Evolutionary conservation across 2,113 vertebrate genomes (phyloP).

Genomic region (Myocastor coypus): DNA sequence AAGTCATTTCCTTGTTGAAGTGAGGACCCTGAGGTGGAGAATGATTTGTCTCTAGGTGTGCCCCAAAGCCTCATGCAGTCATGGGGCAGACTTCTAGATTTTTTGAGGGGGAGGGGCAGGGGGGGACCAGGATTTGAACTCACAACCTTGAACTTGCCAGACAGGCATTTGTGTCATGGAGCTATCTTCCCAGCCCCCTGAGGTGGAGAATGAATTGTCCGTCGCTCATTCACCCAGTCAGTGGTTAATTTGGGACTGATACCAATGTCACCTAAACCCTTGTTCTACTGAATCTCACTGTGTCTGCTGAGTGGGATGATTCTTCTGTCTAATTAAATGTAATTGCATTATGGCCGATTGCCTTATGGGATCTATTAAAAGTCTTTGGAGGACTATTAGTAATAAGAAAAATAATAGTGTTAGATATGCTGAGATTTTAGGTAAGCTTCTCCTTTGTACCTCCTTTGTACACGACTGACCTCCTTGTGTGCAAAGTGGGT

Average conservation of each 20-base stretch:
- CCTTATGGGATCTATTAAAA: background rate
- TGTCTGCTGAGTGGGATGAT: background rate
- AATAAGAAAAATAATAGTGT: background rate
- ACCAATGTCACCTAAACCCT: background rate
- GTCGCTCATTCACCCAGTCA: background rate
- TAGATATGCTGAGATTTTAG: background rate
- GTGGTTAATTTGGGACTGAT: background rate
- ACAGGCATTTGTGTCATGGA: no score
- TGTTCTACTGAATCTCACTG: rapidly evolving
- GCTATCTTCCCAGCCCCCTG: background rate
- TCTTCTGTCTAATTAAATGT: background rate
- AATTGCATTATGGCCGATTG: background rate
- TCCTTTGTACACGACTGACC: background rate
- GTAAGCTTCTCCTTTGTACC: background rate
- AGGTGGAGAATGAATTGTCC: background rate
- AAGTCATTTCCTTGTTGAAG: background rate
- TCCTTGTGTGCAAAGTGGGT: background rate
- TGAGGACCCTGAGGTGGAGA: background rate
- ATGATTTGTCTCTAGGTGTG: no score
- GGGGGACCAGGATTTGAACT: no score
- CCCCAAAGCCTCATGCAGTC: no score
- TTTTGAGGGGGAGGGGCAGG: no score
- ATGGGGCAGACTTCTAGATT: no score
- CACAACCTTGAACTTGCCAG: no score
- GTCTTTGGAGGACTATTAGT: background rate